Percentiles rank a stretch among this genome's conserved stretches.
phyloP scores from a whole-genome alignment of 2,113 vertebrate species.

The Coryphaenoides rupestris region DNA sequence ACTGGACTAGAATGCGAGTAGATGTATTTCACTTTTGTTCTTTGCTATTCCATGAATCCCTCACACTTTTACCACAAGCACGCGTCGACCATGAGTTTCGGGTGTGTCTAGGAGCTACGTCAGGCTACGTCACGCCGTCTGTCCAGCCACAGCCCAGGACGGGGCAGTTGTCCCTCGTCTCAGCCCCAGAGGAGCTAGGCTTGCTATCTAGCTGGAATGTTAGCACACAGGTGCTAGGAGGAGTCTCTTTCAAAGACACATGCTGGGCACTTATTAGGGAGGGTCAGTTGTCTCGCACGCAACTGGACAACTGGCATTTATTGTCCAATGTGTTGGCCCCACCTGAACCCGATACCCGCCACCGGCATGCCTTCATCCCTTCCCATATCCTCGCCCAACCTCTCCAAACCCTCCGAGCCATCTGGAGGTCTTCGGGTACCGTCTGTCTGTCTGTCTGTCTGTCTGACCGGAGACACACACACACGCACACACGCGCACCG shows the following conservation, averaged over 20 bases:
- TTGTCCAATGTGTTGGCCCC: background rate
- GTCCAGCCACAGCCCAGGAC: slow-evolving; percentile 26
- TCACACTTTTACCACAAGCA: background rate
- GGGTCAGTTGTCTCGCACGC: background rate
- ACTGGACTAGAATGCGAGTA: background rate
- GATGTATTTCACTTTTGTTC: background rate
- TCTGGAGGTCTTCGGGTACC: slow-evolving; percentile 5
- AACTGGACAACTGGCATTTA: slow-evolving; percentile 26
- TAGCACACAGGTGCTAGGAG: slow-evolving; percentile 47
- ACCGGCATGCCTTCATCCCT: too few species aligned
- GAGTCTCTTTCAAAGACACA: slow-evolving; percentile 49
- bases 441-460: too few species aligned
- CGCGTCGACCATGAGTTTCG: slow-evolving; percentile 6
- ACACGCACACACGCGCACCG: too few species aligned
- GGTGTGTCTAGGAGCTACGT: too few species aligned
- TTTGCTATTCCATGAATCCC: slow-evolving; percentile 8
- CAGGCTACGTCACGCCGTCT: background rate
- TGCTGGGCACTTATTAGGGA: slow-evolving; percentile 21
- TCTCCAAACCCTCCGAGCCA: background rate
- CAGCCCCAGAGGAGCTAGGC: slow-evolving; percentile 45
- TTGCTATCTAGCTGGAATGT: slow-evolving; percentile 32
- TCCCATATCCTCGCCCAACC: too few species aligned
- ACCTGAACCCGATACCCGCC: background rate
- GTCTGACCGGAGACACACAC: too few species aligned
- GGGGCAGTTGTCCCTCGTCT: slow-evolving; percentile 27